Percentiles rank a stretch among this genome's conserved stretches.
Conservation (phyloP, 2,113 vertebrate species). For the Trachemys scripta region DNA sequence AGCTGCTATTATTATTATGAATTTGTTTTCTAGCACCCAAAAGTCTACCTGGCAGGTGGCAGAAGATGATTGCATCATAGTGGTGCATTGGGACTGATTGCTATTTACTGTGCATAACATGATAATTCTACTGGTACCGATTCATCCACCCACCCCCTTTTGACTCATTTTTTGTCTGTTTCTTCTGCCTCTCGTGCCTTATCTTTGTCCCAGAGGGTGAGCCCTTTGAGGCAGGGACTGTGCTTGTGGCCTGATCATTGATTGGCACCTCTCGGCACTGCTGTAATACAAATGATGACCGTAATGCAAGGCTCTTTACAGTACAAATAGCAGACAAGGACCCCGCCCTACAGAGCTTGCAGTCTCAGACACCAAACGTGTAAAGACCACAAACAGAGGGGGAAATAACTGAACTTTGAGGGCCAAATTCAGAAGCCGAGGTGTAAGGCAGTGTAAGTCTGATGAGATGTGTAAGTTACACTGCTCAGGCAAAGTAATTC, state of each 20-base stretch:
- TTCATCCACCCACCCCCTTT: background rate
- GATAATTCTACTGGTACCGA: background rate
- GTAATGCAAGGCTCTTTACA: fast-evolving
- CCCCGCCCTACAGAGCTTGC: fast-evolving
- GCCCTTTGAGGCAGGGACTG: background rate
- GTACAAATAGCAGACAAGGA: background rate
- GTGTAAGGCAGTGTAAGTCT: background rate
- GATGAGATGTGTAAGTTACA: background rate
- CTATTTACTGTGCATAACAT: background rate
- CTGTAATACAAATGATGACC: background rate
- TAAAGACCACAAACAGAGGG: background rate
- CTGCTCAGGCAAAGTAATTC: background rate
- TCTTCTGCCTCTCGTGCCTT: fast-evolving
- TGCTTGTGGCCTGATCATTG: background rate
- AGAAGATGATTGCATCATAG: no score
- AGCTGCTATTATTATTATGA: background rate
- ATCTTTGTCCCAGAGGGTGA: background rate
- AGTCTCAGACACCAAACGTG: fast-evolving
- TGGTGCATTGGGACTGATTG: background rate
- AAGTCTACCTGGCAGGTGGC: background rate
- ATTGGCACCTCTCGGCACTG: fast-evolving
- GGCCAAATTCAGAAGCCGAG: background rate
- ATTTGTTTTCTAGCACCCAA: background rate
- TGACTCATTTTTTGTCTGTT: background rate
- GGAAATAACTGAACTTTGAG: background rate